Evolutionary conservation across 2,113 vertebrate species (phyloP), one percentile per base, ranked within the genome.

Genomic region (Platysteira castanea): DNA sequence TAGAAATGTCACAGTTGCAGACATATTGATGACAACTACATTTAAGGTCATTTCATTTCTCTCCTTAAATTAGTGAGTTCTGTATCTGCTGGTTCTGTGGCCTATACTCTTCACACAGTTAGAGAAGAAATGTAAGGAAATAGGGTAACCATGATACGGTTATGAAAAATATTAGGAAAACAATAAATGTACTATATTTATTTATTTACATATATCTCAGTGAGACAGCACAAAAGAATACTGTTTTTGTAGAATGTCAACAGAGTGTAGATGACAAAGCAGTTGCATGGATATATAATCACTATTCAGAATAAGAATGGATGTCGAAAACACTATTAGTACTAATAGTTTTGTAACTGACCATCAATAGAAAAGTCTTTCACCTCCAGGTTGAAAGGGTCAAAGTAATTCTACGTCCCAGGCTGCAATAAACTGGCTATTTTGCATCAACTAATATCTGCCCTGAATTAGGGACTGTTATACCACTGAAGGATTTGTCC

Each of bases 341-440:
- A 84, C 31, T 69, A 3, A 39, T 57, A 63, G 31, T 91, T 91
- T 86, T 84, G 11, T 80, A 80, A 82, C 54, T 57, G 31, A 4
- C 31, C 56, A 80, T 91, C 69, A 74, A 56, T 11, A 83, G 63
- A 60, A 95, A 96, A 64, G 14, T 70, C 31, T 87, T 54, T 94
- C 50, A 79, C 17, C 22, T 96, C 14, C 19, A 73, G 11, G 17
- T 16, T 68, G 56, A 92, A 94, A 44, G 21, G 27, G 16, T 80
- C 39, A 71, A 75, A 46, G 12, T 65, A 89, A 88, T 83, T 71
- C 63, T 69, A 77, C 41, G 24, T 70, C 35, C 37, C 33, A 71
- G 23, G 15, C 49, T 89, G 39, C 19, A 50, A 76, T 46, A 92
- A 84, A 44, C 49, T 20, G 8, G 50, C 15, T 42, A n/a, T 79